A percentile compares a stretch with the other conserved stretches of the same genome.
phyloP scores from a whole-genome alignment of 2,797 vertebrate species.

The Sebastes melanostomus region DNA sequence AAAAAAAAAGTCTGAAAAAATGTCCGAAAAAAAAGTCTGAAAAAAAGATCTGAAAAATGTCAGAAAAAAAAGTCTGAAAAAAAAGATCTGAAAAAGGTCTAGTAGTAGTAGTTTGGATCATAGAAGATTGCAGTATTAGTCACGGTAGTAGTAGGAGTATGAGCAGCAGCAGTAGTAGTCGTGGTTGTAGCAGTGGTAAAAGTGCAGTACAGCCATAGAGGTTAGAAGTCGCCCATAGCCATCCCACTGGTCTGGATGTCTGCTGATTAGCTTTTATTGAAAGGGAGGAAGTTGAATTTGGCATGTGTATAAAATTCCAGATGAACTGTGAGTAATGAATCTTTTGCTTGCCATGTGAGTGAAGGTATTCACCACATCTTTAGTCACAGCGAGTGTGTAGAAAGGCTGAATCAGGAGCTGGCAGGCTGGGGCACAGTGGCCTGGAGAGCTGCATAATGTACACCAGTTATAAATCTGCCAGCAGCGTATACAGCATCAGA shows the following conservation, averaged over 20 bases:
- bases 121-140: neutral
- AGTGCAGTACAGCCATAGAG: neutral
- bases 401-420: slow-evolving; percentile 75
- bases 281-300: slow-evolving; percentile 33
- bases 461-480: slow-evolving; percentile 71
- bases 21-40: too few species aligned
- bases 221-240: neutral
- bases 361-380: slow-evolving; percentile 42
- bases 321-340: slow-evolving; percentile 16
- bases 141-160: neutral
- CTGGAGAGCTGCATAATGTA: slow-evolving; percentile 49
- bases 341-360: slow-evolving; percentile 30
- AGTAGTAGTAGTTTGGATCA: neutral
- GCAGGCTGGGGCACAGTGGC: slow-evolving; percentile 43
- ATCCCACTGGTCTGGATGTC: neutral
- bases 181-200: neutral
- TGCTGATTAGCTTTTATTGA: neutral
- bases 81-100: too few species aligned
- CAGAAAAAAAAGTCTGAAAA: too few species aligned
- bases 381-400: slow-evolving; percentile 33
- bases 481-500: slow-evolving; percentile 33
- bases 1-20: too few species aligned
- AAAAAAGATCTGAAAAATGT: too few species aligned
- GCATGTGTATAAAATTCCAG: slow-evolving; percentile 38
- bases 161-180: neutral